Conservation (phyloP, 2,797 vertebrate genomes). For the Iguana delicatissima region DNA sequence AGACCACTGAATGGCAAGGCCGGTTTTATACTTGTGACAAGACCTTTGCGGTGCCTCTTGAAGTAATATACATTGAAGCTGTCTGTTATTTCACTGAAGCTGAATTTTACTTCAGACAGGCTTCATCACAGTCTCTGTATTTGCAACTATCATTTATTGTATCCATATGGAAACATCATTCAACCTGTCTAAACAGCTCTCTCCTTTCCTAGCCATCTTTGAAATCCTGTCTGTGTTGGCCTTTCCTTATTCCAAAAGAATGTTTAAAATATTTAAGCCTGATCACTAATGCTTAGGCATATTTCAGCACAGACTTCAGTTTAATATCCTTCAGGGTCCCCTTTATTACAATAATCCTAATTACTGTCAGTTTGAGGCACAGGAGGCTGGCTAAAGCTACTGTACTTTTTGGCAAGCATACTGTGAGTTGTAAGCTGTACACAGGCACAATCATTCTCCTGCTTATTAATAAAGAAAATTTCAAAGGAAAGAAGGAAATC, state of each 20-base stretch:
- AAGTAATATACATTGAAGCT: not conserved
- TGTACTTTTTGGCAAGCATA: not conserved
- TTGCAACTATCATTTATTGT: not conserved
- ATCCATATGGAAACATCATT: conserved; percentile 32
- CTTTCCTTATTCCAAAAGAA: conserved; percentile 34
- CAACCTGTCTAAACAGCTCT: not conserved
- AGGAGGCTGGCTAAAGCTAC: conserved; percentile 41
- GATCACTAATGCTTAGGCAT: conserved; percentile 40
- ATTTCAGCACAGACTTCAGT: conserved; percentile 54
- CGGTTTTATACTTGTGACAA: not conserved
- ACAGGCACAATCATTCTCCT: not conserved
- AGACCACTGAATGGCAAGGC: not conserved
- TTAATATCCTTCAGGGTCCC: conserved; percentile 53
- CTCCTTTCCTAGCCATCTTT: conserved; percentile 2
- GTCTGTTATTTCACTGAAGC: not conserved
- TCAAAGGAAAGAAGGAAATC: not conserved
- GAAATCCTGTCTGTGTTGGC: conserved; percentile 30
- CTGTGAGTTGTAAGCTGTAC: not conserved
- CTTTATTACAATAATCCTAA: conserved; percentile 57
- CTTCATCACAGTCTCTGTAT: not conserved
- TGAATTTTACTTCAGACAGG: not conserved
- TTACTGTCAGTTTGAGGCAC: conserved; percentile 59
- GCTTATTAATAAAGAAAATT: conserved; percentile 22
- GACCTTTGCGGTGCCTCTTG: too few relatives aligned
- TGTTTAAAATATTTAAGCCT: conserved; percentile 30